phyloP scores from a whole-genome alignment of 1,140 invertebrate genomes.

The Charaxes varanes region DNA sequence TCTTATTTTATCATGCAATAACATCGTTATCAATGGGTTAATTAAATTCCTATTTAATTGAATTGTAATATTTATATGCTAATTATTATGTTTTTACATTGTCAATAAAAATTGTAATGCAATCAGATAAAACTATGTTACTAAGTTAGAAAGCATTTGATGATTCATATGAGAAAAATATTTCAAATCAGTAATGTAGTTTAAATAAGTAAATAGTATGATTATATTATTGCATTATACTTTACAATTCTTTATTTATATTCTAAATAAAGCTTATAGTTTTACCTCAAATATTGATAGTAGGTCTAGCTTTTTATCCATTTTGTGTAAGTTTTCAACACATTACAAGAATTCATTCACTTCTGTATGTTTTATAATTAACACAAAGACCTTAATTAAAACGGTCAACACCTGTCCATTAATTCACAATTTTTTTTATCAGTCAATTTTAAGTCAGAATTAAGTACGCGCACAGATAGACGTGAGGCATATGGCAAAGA shows the following conservation, averaged over 20 bases:
- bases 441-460: slow-evolving; percentile 15
- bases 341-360: slow-evolving; percentile 39
- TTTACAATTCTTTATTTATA: not conserved
- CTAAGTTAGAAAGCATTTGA: too few relatives aligned
- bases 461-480: slow-evolving; percentile 22
- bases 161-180: too few relatives aligned
- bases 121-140: too few relatives aligned
- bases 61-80: too few relatives aligned
- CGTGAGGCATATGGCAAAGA: slow-evolving; percentile 53
- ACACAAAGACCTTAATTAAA: slow-evolving; percentile 1
- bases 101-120: too few relatives aligned
- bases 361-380: slow-evolving; percentile 5
- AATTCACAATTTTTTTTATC: too few relatives aligned
- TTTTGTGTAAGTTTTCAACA: slow-evolving; percentile 49
- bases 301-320: slow-evolving; percentile 71
- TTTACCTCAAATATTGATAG: slow-evolving; percentile 70
- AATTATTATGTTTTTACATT: too few relatives aligned
- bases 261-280: slow-evolving; percentile 1
- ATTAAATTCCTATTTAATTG: too few relatives aligned
- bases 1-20: too few relatives aligned
- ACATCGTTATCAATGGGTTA: too few relatives aligned
- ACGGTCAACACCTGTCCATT: not conserved
- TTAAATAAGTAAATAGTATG: not conserved
- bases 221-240: not conserved
- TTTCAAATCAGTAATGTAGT: too few relatives aligned